Evolutionary conservation across 2,797 vertebrate species (phyloP).

Genomic region (Ataeniobius toweri): DNA sequence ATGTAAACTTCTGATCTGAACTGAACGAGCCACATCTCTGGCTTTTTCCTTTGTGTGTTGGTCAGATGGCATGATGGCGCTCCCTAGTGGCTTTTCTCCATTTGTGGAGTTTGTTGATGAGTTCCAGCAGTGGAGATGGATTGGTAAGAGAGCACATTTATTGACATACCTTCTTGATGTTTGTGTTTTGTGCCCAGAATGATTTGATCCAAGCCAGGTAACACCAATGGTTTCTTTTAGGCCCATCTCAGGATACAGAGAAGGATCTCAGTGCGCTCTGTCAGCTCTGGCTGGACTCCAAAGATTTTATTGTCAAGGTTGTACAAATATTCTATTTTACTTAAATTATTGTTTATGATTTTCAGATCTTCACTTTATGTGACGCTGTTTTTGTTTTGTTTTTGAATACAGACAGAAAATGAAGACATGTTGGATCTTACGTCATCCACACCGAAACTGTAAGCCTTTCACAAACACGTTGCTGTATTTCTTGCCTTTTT

Average conservation of each 20-base stretch:
- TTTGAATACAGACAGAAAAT: conserved; percentile 80
- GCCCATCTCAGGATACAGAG: conserved; percentile 88
- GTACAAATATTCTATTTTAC: background rate
- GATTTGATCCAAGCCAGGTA: conserved; percentile 1
- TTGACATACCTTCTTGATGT: background rate
- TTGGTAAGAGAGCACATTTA: conserved; percentile 77
- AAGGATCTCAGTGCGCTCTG: conserved; percentile 93
- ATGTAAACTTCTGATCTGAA: background rate
- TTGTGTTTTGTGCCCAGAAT: background rate
- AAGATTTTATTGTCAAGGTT: conserved; percentile 95
- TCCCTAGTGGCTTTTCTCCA: conserved; percentile 89
- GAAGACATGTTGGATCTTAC: conserved; percentile 90
- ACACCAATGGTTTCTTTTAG: conserved; percentile 64
- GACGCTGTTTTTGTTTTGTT: conserved; percentile 27
- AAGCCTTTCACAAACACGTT: conserved; percentile 67
- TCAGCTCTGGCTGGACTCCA: conserved; percentile 96
- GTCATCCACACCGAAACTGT: conserved; percentile 90
- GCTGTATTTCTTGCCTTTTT: background rate
- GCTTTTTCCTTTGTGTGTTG: background rate
- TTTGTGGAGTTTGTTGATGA: conserved; percentile 94
- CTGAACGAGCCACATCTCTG: background rate
- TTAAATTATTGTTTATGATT: background rate
- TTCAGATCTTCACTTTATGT: background rate
- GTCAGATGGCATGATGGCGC: conserved; percentile 82
- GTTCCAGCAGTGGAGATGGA: conserved; percentile 93